These are phyloP conservation scores for Neosilurus hyrtlii DNA, from an alignment of 2,797 vertebrate genomes.

Conservation along the genomic window DNA sequence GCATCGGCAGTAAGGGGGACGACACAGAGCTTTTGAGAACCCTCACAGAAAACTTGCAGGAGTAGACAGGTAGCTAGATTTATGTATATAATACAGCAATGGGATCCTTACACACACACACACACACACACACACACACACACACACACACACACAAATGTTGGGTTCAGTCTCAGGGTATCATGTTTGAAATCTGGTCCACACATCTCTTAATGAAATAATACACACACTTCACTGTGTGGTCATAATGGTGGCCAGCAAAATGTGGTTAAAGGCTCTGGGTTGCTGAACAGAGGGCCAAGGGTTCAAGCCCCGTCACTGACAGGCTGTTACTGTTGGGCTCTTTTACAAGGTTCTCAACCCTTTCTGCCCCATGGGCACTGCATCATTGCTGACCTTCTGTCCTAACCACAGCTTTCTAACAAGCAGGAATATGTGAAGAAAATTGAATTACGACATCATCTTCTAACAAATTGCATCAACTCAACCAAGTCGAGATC, in stretches of 20 bases:
- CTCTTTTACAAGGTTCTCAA: background rate
- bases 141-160: background rate
- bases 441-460: background rate
- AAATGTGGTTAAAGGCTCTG: background rate
- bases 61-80: background rate
- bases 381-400: background rate
- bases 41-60: background rate
- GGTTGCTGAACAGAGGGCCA: background rate
- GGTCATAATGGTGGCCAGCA: background rate
- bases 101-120: background rate
- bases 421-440: background rate
- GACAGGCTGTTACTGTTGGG: background rate
- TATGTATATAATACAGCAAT: background rate
- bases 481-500: background rate
- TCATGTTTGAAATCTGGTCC: background rate
- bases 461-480: too few species aligned
- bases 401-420: background rate
- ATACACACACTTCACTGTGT: background rate
- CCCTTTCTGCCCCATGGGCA: background rate
- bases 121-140: background rate
- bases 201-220: background rate
- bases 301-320: background rate
- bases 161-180: too few species aligned
- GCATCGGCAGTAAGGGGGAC: background rate
- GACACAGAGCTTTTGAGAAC: background rate